Base-by-base conservation (phyloP, 2,888 invertebrate species). In the Coecobrya sp. region DNA sequence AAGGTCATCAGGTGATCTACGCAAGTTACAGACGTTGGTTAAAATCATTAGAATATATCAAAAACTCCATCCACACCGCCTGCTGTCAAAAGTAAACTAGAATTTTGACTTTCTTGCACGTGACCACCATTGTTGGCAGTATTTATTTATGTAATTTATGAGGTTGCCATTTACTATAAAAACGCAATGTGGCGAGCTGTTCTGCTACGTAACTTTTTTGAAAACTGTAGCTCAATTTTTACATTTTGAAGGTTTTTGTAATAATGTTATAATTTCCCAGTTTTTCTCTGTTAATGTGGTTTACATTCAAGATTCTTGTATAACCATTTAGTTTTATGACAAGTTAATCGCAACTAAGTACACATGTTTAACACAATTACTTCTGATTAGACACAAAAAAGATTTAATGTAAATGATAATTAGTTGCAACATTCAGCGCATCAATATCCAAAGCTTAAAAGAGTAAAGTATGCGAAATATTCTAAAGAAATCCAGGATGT, bases 81-180 rank as follows among this genome's bases (percentile, higher is more conserved):
- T 86, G 88, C 79, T 88, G 92, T 92, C 92, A 92, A 85, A 88
- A 55, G 52, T 85, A 88, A 87, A 91, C 82, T 85, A 84, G 88
- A 92, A 93, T 86, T 93, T 87, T 93, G 87, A 93, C 90, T 93
- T 93, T 93, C 93, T 73, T 89, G 65, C 92, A 89, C 92, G 92
- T 92, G 92, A 89, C 89, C 59, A 70, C 82, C 52, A 65, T 68
- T 73, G 85, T 55, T 55, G 85, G 55, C 70, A 36, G 86, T 68
- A 62, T 30, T 73, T 82, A 76, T 86, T 91, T 91, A 87, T 42
- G 88, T 92, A 92, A 92, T 92, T 92, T 92, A 92, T 88, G 79
- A 45, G 70, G 55, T 55, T 70, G 30, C 65, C 30, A 65, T 27
- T 65, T 27, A 30, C 30, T 13, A 55, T 19, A 55, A 19, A 55